Conservation (phyloP, 2,888 invertebrate genomes). For the Macrosiphum euphorbiae region DNA sequence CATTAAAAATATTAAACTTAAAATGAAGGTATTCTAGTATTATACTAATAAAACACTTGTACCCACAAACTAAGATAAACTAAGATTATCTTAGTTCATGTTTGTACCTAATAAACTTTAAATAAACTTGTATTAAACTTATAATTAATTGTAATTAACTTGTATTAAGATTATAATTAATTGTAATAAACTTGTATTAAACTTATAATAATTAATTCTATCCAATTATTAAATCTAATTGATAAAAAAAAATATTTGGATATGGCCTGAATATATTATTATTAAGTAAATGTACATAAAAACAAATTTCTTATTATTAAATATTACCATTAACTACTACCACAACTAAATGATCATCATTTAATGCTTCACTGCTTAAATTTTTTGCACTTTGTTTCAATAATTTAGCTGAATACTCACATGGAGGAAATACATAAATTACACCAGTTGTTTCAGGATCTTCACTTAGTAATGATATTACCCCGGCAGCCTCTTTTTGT, state of each 20-base stretch:
- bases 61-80: too few relatives aligned
- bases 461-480: conserved; percentile 90
- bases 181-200: too few relatives aligned
- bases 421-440: conserved; percentile 97
- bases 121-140: background rate
- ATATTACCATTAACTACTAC: conserved; percentile 91
- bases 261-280: background rate
- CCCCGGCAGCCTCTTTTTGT: conserved; percentile 98
- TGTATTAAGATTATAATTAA: too few relatives aligned
- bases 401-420: conserved; percentile 93
- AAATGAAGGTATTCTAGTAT: background rate
- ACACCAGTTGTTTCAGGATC: conserved; percentile 94
- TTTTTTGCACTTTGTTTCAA: conserved; percentile 91
- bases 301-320: conserved; percentile 3
- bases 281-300: background rate
- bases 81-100: too few relatives aligned
- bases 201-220: background rate
- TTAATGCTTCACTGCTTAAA: conserved; percentile 88
- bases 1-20: background rate
- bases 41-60: background rate
- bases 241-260: background rate
- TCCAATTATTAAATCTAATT: background rate
- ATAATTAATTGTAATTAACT: background rate
- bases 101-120: too few relatives aligned
- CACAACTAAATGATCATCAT: conserved; percentile 95